These are phyloP conservation scores for Zeugodacus cucurbitae DNA, from an alignment of 1,140 invertebrate species.

Conservation along the genomic window DNA sequence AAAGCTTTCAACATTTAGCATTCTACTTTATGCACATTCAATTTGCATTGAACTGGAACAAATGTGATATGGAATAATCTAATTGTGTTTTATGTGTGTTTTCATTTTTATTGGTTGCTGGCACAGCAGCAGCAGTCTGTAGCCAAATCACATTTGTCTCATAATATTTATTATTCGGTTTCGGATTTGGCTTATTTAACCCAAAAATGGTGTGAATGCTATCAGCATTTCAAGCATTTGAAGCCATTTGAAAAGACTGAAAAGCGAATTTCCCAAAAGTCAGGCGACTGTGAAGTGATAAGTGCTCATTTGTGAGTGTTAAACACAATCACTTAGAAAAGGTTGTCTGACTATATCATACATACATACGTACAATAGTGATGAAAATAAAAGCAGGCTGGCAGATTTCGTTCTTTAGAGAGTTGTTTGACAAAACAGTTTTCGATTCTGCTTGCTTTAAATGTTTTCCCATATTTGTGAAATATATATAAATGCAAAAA, in stretches of 20 bases:
- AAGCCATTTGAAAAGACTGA: not conserved
- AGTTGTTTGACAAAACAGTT: no score
- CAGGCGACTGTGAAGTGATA: not conserved
- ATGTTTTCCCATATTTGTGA: no score
- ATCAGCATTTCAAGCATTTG: slow-evolving; percentile 20
- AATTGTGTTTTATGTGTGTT: not conserved
- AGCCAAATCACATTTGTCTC: not conserved
- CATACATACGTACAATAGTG: not conserved
- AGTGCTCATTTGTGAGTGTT: not conserved
- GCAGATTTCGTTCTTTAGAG: no score
- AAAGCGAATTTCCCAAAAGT: not conserved
- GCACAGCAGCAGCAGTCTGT: not conserved
- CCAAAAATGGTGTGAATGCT: not conserved
- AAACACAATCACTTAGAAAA: not conserved
- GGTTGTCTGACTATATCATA: not conserved
- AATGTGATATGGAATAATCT: not conserved
- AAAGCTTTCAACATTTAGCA: no score
- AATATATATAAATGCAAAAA: no score
- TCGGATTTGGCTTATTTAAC: not conserved
- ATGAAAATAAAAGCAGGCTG: no score
- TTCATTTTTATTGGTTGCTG: not conserved
- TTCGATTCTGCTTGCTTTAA: no score
- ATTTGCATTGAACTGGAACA: slow-evolving; percentile 5
- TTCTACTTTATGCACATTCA: not conserved
- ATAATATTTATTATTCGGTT: not conserved